phyloP scores from a whole-genome alignment of 2,113 vertebrate genomes.

The Atrichornis clamosus region DNA sequence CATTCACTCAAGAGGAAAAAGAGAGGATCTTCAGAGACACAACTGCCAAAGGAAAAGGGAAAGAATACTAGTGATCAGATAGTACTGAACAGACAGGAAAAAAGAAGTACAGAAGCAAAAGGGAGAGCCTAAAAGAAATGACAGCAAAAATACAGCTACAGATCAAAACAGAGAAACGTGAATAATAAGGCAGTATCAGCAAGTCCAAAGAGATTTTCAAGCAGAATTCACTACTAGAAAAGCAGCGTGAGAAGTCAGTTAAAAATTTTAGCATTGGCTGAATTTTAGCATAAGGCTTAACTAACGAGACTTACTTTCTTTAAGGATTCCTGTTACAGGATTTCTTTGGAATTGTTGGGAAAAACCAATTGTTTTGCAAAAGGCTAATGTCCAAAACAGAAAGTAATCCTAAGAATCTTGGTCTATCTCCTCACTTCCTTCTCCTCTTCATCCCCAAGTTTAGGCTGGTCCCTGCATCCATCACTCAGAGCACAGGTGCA shows the following conservation, averaged over 20 bases:
- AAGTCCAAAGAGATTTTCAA: neutral
- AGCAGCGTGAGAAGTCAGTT: neutral
- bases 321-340: neutral
- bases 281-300: neutral
- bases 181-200: neutral
- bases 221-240: neutral
- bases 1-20: neutral
- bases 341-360: neutral
- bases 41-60: neutral
- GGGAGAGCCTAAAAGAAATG: neutral
- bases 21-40: neutral
- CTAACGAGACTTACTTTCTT: neutral
- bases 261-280: neutral
- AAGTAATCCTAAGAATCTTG: neutral
- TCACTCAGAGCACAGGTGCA: neutral
- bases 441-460: neutral
- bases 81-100: neutral
- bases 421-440: neutral
- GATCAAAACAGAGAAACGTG: neutral
- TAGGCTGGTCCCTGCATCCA: fast-evolving
- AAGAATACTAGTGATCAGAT: neutral
- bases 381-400: neutral
- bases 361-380: neutral
- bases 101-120: neutral
- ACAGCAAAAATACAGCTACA: neutral